Conservation (phyloP, 2,113 vertebrate species). For the Petrocephalus microphthalmus region DNA sequence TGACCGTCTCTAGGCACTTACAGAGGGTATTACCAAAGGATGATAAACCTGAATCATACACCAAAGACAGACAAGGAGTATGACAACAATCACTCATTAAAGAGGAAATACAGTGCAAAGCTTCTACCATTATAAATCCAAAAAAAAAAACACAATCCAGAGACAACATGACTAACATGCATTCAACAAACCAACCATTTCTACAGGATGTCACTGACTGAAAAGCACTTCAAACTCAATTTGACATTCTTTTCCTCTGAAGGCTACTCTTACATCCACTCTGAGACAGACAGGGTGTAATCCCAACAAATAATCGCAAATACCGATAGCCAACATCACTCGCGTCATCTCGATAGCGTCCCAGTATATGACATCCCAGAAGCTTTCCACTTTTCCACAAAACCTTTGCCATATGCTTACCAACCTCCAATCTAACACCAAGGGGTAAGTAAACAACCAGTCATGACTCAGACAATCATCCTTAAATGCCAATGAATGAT, state of each 20-base stretch:
- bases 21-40: background rate
- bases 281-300: background rate
- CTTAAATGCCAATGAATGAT: background rate
- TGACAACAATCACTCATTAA: background rate
- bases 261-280: background rate
- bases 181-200: background rate
- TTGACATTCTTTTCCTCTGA: background rate
- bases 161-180: background rate
- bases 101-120: background rate
- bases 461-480: background rate
- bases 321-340: background rate
- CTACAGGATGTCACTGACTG: background rate
- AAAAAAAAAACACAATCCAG: background rate
- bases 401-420: background rate
- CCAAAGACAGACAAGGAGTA: background rate
- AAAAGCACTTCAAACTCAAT: background rate
- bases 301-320: background rate
- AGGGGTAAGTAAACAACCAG: background rate
- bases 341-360: background rate
- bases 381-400: background rate
- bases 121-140: background rate
- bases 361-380: background rate
- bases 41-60: background rate
- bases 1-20: background rate
- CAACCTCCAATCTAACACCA: background rate